Percentiles rank a stretch among this genome's conserved stretches.
Evolutionary conservation across 2,113 vertebrate genomes (phyloP).

Genomic region (Plotosus lineatus): DNA sequence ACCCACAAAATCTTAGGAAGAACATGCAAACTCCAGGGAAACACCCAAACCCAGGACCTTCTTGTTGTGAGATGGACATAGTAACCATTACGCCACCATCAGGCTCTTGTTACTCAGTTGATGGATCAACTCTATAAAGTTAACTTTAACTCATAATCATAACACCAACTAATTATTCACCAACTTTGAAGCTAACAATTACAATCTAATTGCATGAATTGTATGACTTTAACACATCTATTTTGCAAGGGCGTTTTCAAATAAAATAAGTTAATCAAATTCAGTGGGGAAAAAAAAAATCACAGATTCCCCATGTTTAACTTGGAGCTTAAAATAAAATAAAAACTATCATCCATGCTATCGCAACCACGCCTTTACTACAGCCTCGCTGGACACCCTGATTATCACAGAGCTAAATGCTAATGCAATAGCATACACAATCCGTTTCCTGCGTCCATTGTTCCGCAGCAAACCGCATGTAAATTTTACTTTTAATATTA

Average conservation of each 20-base stretch:
- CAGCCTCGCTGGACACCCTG: constrained; percentile 22
- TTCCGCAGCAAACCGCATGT: not conserved
- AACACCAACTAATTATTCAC: not conserved
- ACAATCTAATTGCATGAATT: not conserved
- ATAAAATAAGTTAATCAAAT: not conserved
- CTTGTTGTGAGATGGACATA: too few species aligned
- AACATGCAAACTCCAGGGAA: too few species aligned
- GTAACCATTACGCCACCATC: too few species aligned
- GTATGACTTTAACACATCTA: not conserved
- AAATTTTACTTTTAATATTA: too few species aligned
- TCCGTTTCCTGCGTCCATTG: not conserved
- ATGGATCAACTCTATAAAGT: not conserved
- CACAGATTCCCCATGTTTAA: not conserved
- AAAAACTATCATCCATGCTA: constrained; percentile 42
- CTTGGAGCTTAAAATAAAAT: not conserved
- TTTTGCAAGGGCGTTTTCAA: not conserved
- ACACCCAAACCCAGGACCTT: too few species aligned
- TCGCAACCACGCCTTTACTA: constrained; percentile 68
- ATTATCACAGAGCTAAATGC: constrained; percentile 51
- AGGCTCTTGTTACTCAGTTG: not conserved
- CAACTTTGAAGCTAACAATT: not conserved
- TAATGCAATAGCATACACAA: constrained; percentile 44
- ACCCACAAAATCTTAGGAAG: too few species aligned
- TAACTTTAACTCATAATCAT: not conserved
- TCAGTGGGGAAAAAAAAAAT: not conserved